phyloP scores from a whole-genome alignment of 2,797 vertebrate genomes.

The Poeciliopsis presidionis region DNA sequence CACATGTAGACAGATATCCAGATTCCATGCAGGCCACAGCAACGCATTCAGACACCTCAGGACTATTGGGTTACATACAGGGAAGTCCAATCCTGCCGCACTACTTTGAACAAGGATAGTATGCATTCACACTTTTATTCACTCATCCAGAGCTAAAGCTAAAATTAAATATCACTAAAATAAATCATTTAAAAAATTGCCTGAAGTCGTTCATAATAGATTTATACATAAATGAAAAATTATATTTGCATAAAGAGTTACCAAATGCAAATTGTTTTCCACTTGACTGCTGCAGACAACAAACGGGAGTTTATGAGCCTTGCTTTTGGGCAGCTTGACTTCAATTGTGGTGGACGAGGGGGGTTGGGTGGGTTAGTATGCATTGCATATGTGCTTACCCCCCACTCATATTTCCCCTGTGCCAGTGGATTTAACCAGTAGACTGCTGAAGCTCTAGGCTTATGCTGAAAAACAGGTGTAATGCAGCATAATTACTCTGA shows the following conservation, averaged over 20 bases:
- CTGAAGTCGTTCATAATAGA: slow-evolving; percentile 20
- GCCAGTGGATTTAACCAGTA: slow-evolving; percentile 42
- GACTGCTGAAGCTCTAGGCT: slow-evolving; percentile 25
- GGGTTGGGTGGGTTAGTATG: background rate
- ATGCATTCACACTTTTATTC: slow-evolving; percentile 55
- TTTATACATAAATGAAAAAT: slow-evolving; percentile 35
- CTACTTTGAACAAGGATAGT: slow-evolving; percentile 60
- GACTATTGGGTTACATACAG: slow-evolving; percentile 64
- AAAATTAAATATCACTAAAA: slow-evolving; percentile 33
- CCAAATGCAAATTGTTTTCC: slow-evolving; percentile 49
- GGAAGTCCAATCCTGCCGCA: slow-evolving; percentile 39
- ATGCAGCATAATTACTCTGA: slow-evolving; percentile 40
- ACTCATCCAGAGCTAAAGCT: slow-evolving; percentile 38
- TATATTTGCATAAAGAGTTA: slow-evolving; percentile 52
- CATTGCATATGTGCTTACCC: slow-evolving; percentile 30
- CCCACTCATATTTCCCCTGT: slow-evolving; percentile 2
- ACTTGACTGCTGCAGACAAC: slow-evolving; percentile 39
- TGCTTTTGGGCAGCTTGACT: slow-evolving; percentile 31
- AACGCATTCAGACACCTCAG: slow-evolving; percentile 61
- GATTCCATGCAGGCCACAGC: slow-evolving; percentile 62
- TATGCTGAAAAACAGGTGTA: slow-evolving; percentile 50
- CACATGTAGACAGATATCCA: slow-evolving; percentile 65
- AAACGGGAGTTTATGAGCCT: slow-evolving; percentile 32
- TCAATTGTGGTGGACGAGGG: slow-evolving; percentile 5
- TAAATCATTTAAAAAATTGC: slow-evolving; percentile 23